Evolutionary conservation across 2,797 vertebrate species (phyloP).

Genomic region (Helostoma temminkii): DNA sequence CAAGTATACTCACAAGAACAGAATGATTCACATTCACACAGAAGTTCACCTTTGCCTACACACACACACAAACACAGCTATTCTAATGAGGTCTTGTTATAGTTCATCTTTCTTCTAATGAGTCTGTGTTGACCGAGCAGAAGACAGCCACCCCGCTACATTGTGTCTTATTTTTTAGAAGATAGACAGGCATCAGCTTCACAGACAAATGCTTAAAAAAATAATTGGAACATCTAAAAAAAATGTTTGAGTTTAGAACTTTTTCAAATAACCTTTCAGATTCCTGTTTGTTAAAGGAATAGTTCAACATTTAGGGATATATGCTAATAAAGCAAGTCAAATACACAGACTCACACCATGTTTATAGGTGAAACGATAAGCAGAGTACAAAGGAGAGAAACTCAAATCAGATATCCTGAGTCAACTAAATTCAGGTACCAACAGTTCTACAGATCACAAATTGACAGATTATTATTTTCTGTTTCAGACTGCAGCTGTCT

Average conservation of each 20-base stretch:
- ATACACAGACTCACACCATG: too few species aligned
- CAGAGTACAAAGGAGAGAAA: neutral
- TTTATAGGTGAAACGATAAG: neutral
- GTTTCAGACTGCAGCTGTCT: too few species aligned
- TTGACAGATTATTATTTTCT: too few species aligned
- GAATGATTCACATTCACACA: conserved; percentile 28
- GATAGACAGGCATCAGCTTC: neutral
- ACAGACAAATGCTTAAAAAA: neutral
- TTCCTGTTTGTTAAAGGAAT: neutral
- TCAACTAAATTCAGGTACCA: too few species aligned
- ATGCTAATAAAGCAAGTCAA: too few species aligned
- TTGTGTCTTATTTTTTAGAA: neutral
- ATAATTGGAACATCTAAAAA: too few species aligned
- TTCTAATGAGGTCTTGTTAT: conserved; percentile 88
- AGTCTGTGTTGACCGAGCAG: conserved; percentile 89
- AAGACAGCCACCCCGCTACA: conserved; percentile 41
- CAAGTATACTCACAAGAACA: conserved; percentile 46
- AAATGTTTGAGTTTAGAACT: neutral
- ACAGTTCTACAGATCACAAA: too few species aligned
- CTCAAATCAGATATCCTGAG: too few species aligned
- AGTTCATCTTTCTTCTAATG: conserved; percentile 93
- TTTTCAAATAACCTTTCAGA: neutral
- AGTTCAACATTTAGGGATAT: too few species aligned
- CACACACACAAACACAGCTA: conserved; percentile 80
- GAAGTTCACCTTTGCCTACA: conserved; percentile 25